These are phyloP conservation scores for Oedothorax gibbosus DNA, from an alignment of 1,140 invertebrate species.

Conservation along the genomic window DNA sequence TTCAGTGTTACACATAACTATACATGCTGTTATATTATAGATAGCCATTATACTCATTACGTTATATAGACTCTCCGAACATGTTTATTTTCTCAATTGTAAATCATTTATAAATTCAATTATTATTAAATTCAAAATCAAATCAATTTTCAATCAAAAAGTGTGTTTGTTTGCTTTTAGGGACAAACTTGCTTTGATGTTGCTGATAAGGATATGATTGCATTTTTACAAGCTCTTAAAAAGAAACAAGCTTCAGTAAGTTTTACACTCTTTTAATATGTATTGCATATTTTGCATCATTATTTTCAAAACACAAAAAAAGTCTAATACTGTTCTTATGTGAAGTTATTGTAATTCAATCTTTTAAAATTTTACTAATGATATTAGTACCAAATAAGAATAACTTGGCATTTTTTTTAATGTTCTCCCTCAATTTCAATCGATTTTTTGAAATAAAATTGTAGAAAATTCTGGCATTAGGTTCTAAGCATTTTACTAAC, in stretches of 20 bases:
- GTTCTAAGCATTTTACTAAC: too few relatives aligned
- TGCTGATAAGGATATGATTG: conserved; percentile 84
- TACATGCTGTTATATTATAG: too few relatives aligned
- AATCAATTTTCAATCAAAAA: not conserved
- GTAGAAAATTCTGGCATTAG: too few relatives aligned
- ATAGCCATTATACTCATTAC: too few relatives aligned
- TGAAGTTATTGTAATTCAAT: not conserved
- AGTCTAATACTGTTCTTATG: not conserved
- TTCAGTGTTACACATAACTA: too few relatives aligned
- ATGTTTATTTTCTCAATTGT: too few relatives aligned
- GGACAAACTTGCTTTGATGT: conserved; percentile 93
- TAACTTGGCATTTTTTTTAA: not conserved
- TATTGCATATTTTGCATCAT: not conserved
- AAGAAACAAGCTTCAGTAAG: conserved; percentile 77
- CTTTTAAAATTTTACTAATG: not conserved
- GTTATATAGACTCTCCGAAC: too few relatives aligned
- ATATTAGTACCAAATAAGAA: not conserved
- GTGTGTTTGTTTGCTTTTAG: conserved; percentile 70
- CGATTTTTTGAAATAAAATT: too few relatives aligned
- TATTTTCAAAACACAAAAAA: not conserved
- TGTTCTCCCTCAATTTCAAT: too few relatives aligned
- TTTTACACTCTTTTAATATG: conserved; percentile 13
- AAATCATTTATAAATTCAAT: not conserved
- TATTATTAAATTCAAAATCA: not conserved
- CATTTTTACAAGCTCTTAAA: conserved; percentile 84